Conservation (phyloP, 2,113 vertebrate species). For the Pluvianellus socialis region DNA sequence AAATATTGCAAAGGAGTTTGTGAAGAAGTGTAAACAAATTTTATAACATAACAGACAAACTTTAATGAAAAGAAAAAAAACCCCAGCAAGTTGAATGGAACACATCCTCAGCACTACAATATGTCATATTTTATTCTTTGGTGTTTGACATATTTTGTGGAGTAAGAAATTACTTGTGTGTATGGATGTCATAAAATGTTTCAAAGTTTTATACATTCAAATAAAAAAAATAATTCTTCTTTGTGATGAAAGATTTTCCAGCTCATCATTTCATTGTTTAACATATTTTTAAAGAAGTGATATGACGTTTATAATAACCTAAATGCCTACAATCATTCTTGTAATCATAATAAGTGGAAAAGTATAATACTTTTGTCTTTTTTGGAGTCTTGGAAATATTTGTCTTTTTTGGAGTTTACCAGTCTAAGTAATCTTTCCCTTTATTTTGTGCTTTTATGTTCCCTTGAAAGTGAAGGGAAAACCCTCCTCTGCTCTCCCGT, state of each 20-base stretch:
- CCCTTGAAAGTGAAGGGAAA: background rate
- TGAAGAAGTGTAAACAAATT: background rate
- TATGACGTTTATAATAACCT: background rate
- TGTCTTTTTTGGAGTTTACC: background rate
- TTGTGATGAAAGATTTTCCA: background rate
- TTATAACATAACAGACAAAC: background rate
- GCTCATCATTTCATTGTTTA: background rate
- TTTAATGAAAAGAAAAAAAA: background rate
- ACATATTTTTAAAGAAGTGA: background rate
- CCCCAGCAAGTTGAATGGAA: background rate
- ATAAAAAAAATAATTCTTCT: background rate
- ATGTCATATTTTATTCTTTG: background rate
- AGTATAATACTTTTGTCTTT: background rate
- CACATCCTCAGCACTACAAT: background rate
- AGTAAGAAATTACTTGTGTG: accelerated
- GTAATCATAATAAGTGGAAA: background rate
- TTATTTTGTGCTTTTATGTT: background rate
- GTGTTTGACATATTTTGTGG: background rate
- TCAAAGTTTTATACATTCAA: background rate
- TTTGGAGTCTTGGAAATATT: background rate
- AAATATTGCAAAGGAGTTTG: background rate
- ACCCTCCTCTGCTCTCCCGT: background rate
- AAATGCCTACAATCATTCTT: background rate
- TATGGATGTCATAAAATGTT: background rate
- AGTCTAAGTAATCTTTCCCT: background rate